phyloP scores from a whole-genome alignment of 2,113 vertebrate genomes.

The Carollia perspicillata region DNA sequence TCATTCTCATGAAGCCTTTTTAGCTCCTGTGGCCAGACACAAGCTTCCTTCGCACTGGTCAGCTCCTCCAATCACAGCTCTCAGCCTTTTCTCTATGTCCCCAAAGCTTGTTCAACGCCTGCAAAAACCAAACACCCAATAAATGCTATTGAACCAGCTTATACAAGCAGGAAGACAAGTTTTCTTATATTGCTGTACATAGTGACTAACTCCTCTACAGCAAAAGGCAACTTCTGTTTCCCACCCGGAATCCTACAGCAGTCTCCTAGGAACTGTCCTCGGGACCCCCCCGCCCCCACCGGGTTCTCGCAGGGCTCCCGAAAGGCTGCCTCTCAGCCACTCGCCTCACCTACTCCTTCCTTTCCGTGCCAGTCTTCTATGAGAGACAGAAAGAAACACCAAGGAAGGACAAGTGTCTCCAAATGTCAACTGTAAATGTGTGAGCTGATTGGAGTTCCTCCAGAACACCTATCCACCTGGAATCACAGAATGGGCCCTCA shows the following conservation, averaged over 20 bases:
- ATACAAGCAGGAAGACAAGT: not conserved
- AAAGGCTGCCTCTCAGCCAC: not conserved
- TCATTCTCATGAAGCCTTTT: not conserved
- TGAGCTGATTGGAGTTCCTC: not conserved
- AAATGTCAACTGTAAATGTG: not conserved
- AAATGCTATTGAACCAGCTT: not conserved
- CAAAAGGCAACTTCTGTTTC: not conserved
- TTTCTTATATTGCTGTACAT: not conserved
- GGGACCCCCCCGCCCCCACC: not conserved
- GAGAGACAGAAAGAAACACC: not conserved
- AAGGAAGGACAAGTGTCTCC: not conserved
- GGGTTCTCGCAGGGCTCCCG: not conserved
- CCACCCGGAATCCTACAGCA: not conserved
- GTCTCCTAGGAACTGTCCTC: not conserved
- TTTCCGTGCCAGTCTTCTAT: not conserved
- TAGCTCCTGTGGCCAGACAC: not conserved
- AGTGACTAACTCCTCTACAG: not conserved
- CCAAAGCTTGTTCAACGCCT: not conserved
- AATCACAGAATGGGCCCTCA: not conserved
- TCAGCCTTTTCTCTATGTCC: not conserved
- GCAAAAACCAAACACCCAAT: not conserved
- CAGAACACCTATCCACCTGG: not conserved
- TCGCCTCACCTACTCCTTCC: rapidly evolving
- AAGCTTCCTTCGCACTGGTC: not conserved
- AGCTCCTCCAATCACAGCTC: not conserved